These are phyloP conservation scores for Aurelia coerulea DNA, from an alignment of 30 jellyfish, hydroid and myxozoan species.

Conservation along the genomic window DNA sequence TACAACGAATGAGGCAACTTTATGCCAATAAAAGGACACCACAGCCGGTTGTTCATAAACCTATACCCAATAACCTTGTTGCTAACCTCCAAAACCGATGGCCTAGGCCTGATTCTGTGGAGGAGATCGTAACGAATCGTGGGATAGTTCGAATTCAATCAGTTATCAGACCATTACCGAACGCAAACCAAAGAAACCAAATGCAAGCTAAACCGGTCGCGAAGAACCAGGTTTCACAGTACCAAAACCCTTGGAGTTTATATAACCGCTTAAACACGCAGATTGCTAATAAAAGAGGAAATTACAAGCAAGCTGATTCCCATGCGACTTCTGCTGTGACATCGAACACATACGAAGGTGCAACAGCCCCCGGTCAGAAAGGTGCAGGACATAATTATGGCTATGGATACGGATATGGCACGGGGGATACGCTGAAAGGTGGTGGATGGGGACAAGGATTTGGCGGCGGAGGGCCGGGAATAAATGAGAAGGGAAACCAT, in stretches of 20 bases:
- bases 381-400: slow-evolving; percentile 83
- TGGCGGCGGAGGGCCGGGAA: slow-evolving; percentile 85
- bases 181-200: background rate
- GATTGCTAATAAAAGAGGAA: slow-evolving; percentile 37
- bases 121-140: slow-evolving; percentile 59
- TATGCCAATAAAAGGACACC: slow-evolving; percentile 32
- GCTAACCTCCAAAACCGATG: slow-evolving; percentile 18
- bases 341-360: slow-evolving; percentile 62
- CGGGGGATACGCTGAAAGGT: slow-evolving; percentile 68
- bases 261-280: slow-evolving; percentile 39
- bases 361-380: slow-evolving; percentile 66
- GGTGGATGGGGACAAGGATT: slow-evolving; percentile 82
- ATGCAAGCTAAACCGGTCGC: slow-evolving; percentile 11
- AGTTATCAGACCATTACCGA: slow-evolving; percentile 35
- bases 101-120: slow-evolving; percentile 64
- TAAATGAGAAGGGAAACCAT: slow-evolving; percentile 45
- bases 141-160: slow-evolving; percentile 63
- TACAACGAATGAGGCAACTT: slow-evolving; percentile 36
- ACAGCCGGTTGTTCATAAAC: background rate
- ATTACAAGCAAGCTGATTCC: slow-evolving; percentile 57
- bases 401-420: slow-evolving; percentile 78
- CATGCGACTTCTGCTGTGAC: slow-evolving; percentile 56
- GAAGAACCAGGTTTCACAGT: slow-evolving; percentile 24
- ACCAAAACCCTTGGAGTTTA: slow-evolving; percentile 48
- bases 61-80: background rate